phyloP scores from a whole-genome alignment of 2,797 vertebrate genomes.

The Naso thynnoides region DNA sequence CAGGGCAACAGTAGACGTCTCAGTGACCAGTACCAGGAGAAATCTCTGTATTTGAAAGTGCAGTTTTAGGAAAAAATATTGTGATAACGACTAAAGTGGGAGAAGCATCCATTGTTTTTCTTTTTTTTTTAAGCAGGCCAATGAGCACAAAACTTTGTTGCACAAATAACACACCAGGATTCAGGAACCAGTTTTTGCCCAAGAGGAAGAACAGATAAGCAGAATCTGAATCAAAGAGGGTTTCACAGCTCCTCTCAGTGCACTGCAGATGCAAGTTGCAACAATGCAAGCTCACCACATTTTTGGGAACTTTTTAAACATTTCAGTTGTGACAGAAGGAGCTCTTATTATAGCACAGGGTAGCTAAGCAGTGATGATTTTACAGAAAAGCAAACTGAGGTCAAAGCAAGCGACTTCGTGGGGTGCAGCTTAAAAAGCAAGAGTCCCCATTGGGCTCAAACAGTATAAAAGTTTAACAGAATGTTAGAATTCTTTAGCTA shows the following conservation, averaged over 20 bases:
- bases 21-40: too few relatives aligned
- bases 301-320: background rate
- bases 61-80: too few relatives aligned
- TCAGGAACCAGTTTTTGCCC: background rate
- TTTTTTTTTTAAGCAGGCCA: slow-evolving; percentile 2
- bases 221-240: background rate
- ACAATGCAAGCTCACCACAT: background rate
- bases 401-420: background rate
- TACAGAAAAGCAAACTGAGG: background rate
- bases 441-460: background rate
- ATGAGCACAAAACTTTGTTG: background rate
- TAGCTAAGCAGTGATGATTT: background rate
- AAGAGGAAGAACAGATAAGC: background rate
- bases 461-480: background rate
- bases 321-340: background rate
- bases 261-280: background rate
- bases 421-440: background rate
- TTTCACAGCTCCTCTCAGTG: background rate
- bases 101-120: background rate
- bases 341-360: too few relatives aligned
- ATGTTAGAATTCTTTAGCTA: background rate
- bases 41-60: too few relatives aligned
- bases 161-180: background rate
- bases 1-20: too few relatives aligned
- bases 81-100: background rate